A percentile compares a stretch with the other conserved stretches of the same genome.
phyloP scores from a whole-genome alignment of 2,888 invertebrate species.

The Trichacis sp. region DNA sequence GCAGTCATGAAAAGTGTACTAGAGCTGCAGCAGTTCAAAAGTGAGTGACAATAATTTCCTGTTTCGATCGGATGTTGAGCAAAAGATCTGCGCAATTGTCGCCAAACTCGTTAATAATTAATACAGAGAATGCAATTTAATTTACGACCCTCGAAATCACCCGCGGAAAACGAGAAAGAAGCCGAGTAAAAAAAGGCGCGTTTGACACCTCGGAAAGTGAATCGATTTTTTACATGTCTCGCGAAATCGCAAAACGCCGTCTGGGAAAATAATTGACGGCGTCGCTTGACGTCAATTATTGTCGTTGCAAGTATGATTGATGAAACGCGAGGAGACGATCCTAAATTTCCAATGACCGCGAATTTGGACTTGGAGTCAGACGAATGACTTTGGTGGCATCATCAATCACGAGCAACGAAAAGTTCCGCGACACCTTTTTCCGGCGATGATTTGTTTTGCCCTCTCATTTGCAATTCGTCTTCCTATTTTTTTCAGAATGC shows the following conservation, averaged over 20 bases:
- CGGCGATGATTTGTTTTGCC: no score
- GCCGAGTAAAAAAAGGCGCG: neutral
- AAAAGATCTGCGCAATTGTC: neutral
- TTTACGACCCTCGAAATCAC: neutral
- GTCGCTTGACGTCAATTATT: neutral
- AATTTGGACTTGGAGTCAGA: neutral
- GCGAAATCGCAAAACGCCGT: neutral
- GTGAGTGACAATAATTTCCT: slow-evolving; percentile 52
- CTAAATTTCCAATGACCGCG: neutral
- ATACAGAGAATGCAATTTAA: neutral
- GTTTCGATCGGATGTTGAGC: neutral
- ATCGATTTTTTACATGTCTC: neutral
- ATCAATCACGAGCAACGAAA: neutral
- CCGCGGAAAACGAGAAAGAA: neutral
- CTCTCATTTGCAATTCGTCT: no score
- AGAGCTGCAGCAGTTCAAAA: slow-evolving; percentile 62
- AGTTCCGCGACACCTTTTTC: neutral
- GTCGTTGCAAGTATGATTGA: neutral
- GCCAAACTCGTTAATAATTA: neutral
- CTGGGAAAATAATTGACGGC: neutral
- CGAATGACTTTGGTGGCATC: neutral
- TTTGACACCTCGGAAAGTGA: neutral
- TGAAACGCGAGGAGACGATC: neutral
- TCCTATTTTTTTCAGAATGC: slow-evolving; percentile 62
- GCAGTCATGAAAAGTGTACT: slow-evolving; percentile 59